These are phyloP conservation scores for Heliothis peltigera DNA, from an alignment of 2,888 invertebrate genomes.

Conservation along the genomic window DNA sequence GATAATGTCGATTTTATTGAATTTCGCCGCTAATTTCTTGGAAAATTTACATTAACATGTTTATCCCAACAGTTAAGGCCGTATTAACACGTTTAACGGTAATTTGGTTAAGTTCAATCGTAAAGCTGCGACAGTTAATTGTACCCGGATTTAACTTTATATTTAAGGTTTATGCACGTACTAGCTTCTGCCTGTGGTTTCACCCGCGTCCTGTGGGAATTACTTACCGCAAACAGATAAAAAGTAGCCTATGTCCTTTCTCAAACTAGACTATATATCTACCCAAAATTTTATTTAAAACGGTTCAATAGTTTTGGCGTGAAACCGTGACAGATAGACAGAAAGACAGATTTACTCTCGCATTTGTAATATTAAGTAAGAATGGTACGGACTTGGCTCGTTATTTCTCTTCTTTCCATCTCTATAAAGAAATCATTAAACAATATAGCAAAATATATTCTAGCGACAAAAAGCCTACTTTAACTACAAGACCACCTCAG, in stretches of 20 bases:
- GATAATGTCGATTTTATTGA: constrained; percentile 46
- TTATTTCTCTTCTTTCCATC: background rate
- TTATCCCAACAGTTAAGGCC: background rate
- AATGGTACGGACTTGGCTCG: too few relatives aligned
- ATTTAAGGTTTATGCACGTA: constrained; percentile 23
- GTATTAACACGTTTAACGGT: constrained; percentile 15
- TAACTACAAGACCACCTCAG: background rate
- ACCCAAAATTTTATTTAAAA: too few relatives aligned
- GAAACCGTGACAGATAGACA: too few relatives aligned
- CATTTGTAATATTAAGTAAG: too few relatives aligned
- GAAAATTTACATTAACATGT: constrained; percentile 22
- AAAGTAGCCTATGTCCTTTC: too few relatives aligned
- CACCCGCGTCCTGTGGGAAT: too few relatives aligned
- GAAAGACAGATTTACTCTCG: too few relatives aligned
- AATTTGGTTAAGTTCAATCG: constrained; percentile 11
- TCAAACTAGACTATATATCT: too few relatives aligned
- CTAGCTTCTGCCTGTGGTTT: too few relatives aligned
- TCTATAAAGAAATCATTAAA: background rate
- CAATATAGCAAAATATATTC: background rate
- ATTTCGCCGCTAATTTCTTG: constrained; percentile 40
- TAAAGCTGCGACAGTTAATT: constrained; percentile 5
- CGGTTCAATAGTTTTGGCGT: too few relatives aligned
- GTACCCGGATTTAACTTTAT: constrained; percentile 22
- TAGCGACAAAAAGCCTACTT: background rate
- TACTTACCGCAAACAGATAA: too few relatives aligned